phyloP scores from a whole-genome alignment of 2,797 vertebrate genomes.

The Lepilemur ruficaudatus region DNA sequence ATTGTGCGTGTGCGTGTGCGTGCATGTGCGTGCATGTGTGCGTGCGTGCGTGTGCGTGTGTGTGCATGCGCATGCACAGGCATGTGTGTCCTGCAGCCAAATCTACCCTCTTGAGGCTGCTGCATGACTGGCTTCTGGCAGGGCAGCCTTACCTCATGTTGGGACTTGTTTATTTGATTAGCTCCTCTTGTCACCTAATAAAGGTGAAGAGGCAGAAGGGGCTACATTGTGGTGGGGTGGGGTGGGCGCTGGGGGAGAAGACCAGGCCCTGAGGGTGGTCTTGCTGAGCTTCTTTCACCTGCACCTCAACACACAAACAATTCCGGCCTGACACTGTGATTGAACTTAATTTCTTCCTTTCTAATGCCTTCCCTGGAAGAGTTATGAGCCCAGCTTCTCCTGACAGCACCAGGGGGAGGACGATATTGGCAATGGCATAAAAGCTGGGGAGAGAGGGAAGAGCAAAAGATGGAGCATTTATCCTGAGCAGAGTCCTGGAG shows the following conservation, averaged over 20 bases:
- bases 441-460: conserved; percentile 72
- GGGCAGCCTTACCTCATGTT: not conserved
- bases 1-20: not conserved
- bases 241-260: rapidly evolving
- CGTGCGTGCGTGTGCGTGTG: not conserved
- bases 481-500: conserved; percentile 77
- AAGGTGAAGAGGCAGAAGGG: not conserved
- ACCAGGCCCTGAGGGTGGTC: not conserved
- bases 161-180: not conserved
- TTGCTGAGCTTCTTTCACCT: not conserved
- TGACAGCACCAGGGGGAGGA: conserved; percentile 76
- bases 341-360: conserved; percentile 81
- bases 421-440: conserved; percentile 81
- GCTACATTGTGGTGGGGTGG: rapidly evolving
- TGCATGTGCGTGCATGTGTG: too few species aligned
- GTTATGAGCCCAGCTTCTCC: conserved; percentile 78
- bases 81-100: not conserved
- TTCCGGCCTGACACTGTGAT: conserved; percentile 81
- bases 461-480: conserved; percentile 76
- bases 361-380: conserved; percentile 77
- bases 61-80: too few species aligned
- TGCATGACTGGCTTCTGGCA: not conserved
- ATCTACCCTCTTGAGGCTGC: not conserved
- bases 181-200: conserved; percentile 1
- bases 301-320: conserved; percentile 41